A percentile compares a stretch with the other conserved stretches of the same genome.
Evolutionary conservation across 2,888 invertebrate species (phyloP).

Genomic region (Salticus scenicus): DNA sequence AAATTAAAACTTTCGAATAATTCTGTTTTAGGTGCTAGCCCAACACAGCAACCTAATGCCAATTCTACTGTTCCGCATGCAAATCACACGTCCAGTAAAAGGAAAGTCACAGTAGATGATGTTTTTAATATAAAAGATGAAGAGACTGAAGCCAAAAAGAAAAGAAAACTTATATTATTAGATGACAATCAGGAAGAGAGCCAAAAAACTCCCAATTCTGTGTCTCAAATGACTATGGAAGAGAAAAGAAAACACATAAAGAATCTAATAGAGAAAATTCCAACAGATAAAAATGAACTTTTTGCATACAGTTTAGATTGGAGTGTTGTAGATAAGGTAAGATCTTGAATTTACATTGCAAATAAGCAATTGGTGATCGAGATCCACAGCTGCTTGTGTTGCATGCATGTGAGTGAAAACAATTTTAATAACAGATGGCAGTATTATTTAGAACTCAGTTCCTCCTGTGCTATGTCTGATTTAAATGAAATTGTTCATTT

Average conservation of each 20-base stretch:
- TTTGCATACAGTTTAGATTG: slow-evolving; percentile 97
- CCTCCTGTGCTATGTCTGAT: too few relatives aligned
- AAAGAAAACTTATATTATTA: slow-evolving; percentile 86
- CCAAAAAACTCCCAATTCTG: slow-evolving; percentile 46
- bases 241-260: slow-evolving; percentile 98
- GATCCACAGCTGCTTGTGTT: too few relatives aligned
- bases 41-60: slow-evolving; percentile 46
- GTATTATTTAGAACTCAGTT: too few relatives aligned
- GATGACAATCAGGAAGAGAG: slow-evolving; percentile 77
- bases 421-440: too few relatives aligned
- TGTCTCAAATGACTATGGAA: slow-evolving; percentile 78
- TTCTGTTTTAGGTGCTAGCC: slow-evolving; percentile 62
- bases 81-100: slow-evolving; percentile 76
- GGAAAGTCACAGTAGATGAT: slow-evolving; percentile 87
- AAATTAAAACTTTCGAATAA: too few relatives aligned
- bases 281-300: slow-evolving; percentile 96
- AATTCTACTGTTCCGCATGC: slow-evolving; percentile 37
- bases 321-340: slow-evolving; percentile 84
- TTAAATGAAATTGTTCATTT: too few relatives aligned
- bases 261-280: slow-evolving; percentile 97
- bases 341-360: too few relatives aligned
- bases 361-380: too few relatives aligned
- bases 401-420: too few relatives aligned
- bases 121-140: slow-evolving; percentile 89
- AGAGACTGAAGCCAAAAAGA: slow-evolving; percentile 77